Evolutionary conservation across 2,888 invertebrate genomes (phyloP).

Genomic region (Gymnoscelis rufifasciata): DNA sequence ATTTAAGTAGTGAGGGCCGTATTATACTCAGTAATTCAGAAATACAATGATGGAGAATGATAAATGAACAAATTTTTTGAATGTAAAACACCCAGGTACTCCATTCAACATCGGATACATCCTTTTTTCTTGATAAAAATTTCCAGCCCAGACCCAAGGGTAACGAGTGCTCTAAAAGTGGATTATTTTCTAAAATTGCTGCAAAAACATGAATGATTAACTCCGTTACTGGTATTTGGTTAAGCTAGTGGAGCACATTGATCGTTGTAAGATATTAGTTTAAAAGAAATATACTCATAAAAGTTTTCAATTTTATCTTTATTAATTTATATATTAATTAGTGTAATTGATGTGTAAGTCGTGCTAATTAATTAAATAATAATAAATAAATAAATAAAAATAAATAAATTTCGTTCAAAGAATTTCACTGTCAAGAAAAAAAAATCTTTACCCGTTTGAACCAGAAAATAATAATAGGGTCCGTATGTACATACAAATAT

Average conservation of each 20-base stretch:
- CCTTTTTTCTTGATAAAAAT: conserved; percentile 77
- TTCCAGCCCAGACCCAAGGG: conserved; percentile 78
- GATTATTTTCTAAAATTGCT: conserved; percentile 51
- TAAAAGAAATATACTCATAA: no score
- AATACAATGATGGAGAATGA: conserved; percentile 74
- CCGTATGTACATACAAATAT: conserved; percentile 27
- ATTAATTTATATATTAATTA: no score
- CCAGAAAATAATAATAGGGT: not conserved
- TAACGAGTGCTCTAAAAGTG: conserved; percentile 36
- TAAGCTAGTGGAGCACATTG: no score
- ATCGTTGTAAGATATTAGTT: no score
- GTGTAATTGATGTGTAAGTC: no score
- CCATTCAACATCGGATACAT: conserved; percentile 86
- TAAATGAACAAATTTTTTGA: conserved; percentile 72
- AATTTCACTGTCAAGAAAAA: not conserved
- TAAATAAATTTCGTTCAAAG: no score
- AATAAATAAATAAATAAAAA: no score
- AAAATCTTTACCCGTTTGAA: not conserved
- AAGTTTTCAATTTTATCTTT: no score
- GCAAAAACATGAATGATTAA: no score
- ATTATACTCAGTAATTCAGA: conserved; percentile 69
- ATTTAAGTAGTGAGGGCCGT: conserved; percentile 51
- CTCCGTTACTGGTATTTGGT: no score
- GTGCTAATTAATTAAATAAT: not conserved
- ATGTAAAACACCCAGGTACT: conserved; percentile 79